Evolutionary conservation across 2,888 invertebrate genomes (phyloP), one percentile per base, ranked within the genome.

Genomic region (Acronicta aceris): DNA sequence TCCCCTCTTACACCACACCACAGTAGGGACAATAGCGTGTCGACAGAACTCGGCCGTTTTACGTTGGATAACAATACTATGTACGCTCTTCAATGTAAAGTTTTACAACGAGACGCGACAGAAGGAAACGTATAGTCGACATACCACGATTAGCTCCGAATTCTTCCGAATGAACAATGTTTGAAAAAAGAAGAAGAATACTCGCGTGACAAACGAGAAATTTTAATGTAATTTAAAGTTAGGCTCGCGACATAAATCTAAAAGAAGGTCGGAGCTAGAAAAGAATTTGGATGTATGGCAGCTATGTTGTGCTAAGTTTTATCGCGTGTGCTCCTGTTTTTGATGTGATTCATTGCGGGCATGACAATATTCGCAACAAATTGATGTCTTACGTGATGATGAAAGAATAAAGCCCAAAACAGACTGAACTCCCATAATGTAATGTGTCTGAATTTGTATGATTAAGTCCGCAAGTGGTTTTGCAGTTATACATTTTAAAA

Each of bases 21-120:
- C 43, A 68, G 48, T 48, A 52, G 54, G 58, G 70, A 81, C 79
- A 81, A 79, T 75, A 52, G 76, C 71, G 74, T 81, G 81, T 71
- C 79, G 62, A 65, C 73, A 67, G 51, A 73, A 54, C 66, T 61
- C 64, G 43, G 60, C 64, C 71, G 69, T 51, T 72, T 69, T 63
- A 63, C 71, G 61, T 64, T 65, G 59, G 52, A 60, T 68, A 66
- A 77, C 79, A 80, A 79, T 71, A 51, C 67, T 47, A 45, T 65
- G 52, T 59, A 53, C 46, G 10, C 2, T 25, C 56, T 65, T 70
- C 74, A 70, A 66, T 70, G 77, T 56, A 60, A 79, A 75, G 66
- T 81, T 74, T 73, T 62, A 71, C 70, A 75, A 74, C 69, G 58
- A 57, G 51, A 47, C 45, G 27, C 49, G 33, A 50, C 57, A 48